These are phyloP conservation scores for Leptoclinus maculatus DNA, from an alignment of 2,797 vertebrate species.

Conservation along the genomic window DNA sequence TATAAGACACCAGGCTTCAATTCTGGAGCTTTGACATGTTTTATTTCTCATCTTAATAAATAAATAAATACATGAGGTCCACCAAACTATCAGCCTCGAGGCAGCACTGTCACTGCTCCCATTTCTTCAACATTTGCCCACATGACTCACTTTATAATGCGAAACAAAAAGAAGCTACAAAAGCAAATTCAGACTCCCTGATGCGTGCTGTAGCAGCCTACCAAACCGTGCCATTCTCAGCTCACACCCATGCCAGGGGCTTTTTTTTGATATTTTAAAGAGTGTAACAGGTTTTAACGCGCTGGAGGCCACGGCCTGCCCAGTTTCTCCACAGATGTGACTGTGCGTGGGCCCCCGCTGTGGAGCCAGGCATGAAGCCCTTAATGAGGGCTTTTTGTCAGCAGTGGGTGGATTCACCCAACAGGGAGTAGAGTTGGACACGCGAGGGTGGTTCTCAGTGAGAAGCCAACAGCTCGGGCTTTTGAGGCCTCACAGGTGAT, in stretches of 20 bases:
- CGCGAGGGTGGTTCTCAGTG: slow-evolving; percentile 65
- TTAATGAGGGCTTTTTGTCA: slow-evolving; percentile 80
- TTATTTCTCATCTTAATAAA: slow-evolving; percentile 22
- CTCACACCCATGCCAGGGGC: slow-evolving; percentile 61
- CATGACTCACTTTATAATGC: slow-evolving; percentile 13
- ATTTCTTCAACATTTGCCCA: slow-evolving; percentile 3
- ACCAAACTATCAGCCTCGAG: slow-evolving; percentile 10
- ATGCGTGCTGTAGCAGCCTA: background rate
- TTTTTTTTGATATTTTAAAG: background rate
- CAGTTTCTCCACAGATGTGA: slow-evolving; percentile 57
- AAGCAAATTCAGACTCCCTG: background rate
- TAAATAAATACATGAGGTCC: slow-evolving; percentile 8
- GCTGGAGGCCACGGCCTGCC: slow-evolving; percentile 53
- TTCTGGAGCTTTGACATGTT: slow-evolving; percentile 22
- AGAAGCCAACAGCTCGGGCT: slow-evolving; percentile 62
- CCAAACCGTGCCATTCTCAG: background rate
- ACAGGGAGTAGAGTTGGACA: slow-evolving; percentile 65
- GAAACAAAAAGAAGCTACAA: background rate
- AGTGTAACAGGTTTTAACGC: slow-evolving; percentile 73
- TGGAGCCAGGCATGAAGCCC: slow-evolving; percentile 75
- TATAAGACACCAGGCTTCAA: slow-evolving; percentile 19
- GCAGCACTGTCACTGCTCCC: background rate
- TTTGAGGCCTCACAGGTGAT: slow-evolving; percentile 70
- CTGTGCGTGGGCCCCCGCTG: slow-evolving; percentile 73
- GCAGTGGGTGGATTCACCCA: slow-evolving; percentile 74